Evolutionary conservation across 2,888 invertebrate species (phyloP).

Genomic region (Eupithecia dodoneata): DNA sequence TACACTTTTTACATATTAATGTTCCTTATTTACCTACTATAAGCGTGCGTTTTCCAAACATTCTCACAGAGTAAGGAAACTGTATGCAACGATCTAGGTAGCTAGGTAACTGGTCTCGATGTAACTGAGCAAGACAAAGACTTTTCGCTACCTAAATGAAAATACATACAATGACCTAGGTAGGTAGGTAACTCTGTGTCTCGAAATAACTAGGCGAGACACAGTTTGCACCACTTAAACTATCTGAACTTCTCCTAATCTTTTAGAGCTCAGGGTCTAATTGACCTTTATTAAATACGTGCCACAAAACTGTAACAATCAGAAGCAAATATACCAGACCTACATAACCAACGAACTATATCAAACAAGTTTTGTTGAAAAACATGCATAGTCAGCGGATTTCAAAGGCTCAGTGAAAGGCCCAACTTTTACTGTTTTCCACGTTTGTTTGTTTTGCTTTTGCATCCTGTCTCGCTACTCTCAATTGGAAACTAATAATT

Average conservation of each 20-base stretch:
- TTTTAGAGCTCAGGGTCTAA: neutral
- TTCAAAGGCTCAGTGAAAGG: neutral
- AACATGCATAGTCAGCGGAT: neutral
- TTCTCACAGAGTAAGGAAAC: too few species aligned
- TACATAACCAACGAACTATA: slow-evolving; percentile 4
- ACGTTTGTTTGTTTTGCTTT: neutral
- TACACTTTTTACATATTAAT: too few species aligned
- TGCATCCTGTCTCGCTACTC: neutral
- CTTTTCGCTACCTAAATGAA: too few species aligned
- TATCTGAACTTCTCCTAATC: neutral
- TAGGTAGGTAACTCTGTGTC: too few species aligned
- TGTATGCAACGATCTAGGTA: too few species aligned
- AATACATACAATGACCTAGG: too few species aligned
- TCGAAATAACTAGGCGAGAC: neutral
- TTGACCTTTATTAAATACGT: neutral
- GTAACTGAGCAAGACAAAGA: too few species aligned
- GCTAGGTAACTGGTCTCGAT: too few species aligned
- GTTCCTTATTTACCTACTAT: too few species aligned
- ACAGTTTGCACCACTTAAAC: neutral
- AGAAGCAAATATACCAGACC: neutral
- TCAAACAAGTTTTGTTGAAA: neutral
- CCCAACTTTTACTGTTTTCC: slow-evolving; percentile 4
- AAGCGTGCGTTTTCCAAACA: too few species aligned
- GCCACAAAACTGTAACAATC: neutral
- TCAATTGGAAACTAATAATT: neutral